Evolutionary conservation across 2,888 invertebrate species (phyloP), one percentile per base, ranked within the genome.

Genomic region (Vesta saturnalis): DNA sequence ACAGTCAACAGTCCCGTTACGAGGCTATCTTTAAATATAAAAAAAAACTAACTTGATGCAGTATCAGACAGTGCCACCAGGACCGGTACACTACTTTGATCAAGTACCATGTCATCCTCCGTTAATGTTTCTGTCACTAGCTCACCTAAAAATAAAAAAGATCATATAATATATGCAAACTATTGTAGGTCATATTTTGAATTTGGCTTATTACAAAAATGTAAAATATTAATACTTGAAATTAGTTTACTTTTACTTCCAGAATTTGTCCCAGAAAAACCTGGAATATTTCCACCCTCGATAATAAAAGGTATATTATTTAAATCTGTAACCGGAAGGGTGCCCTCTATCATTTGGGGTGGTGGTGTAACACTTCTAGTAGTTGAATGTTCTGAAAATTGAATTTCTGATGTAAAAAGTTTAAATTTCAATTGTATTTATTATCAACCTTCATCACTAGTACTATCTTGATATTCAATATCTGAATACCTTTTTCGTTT

Each of bases 291-390:
- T 43, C 10, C 43, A 43, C 12, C 43, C 5, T 5, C 43, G 4
- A 43, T 43, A 43, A 43, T 43, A 43, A 43, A 43, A 43, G 43
- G 43, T 14, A 43, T n/a, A 43, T 43, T 43, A 43, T 43, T 43
- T 10, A 43, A 43, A 43, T 43, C 43, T 43, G 43, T 43, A 43
- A 43, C 43, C 14, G 43, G 12, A 43, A 43, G 8, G n/a, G n/a
- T 43, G 12, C 43, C n/a, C 10, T 43, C 43, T 43, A 43, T 8
- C 43, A 43, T 43, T 43, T 43, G 43, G 43, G 43, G 43, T 43
- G 43, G 43, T 43, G 43, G 5, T 43, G 8, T 43, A 43, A 43
- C 5, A 43, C 43, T 43, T 43, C n/a, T 43, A 43, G 43, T 43
- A 43, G 43, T 43, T 8, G 43, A 8, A 43, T 43, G 43, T 2